These are phyloP conservation scores for Paragorgia papillata DNA, from an alignment of 92 coral and sea anemone genomes.

Conservation along the genomic window DNA sequence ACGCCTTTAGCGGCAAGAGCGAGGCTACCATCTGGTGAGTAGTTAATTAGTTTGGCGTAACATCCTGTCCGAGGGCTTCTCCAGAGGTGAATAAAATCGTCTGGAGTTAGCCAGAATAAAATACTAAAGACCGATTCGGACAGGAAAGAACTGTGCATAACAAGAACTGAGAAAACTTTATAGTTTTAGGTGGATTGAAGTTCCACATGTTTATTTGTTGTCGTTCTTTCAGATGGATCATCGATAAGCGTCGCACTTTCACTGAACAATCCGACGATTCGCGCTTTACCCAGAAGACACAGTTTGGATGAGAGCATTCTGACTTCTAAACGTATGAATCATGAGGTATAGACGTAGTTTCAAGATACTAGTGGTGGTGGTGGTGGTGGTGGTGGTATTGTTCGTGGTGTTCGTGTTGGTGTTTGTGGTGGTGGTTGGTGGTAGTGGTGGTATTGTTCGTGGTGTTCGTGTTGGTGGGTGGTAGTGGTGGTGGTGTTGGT, in stretches of 20 bases:
- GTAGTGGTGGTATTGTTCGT: not conserved
- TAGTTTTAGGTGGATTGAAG: too few relatives aligned
- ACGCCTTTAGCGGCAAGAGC: not conserved
- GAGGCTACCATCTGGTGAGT: conserved; percentile 40
- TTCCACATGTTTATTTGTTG: too few relatives aligned
- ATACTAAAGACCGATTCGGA: too few relatives aligned
- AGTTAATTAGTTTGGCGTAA: not conserved
- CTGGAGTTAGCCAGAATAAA: too few relatives aligned
- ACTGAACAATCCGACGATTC: not conserved
- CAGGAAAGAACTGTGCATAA: too few relatives aligned
- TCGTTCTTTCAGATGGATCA: conserved; percentile 27
- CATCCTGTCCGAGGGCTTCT: too few relatives aligned
- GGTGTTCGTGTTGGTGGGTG: not conserved
- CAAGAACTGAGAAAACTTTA: too few relatives aligned
- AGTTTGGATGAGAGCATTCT: conserved; percentile 95
- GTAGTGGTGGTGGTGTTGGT: too few relatives aligned
- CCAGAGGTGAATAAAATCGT: too few relatives aligned
- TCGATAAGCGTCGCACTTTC: not conserved
- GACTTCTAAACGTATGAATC: conserved; percentile 24
- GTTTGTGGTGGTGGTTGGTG: too few relatives aligned
- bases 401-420: too few relatives aligned
- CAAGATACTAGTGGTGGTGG: not conserved
- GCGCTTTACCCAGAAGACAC: conserved; percentile 80
- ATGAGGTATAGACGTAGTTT: conserved; percentile 22
- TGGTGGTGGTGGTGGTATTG: not conserved